These are phyloP conservation scores for Fistularia tabacaria DNA, from an alignment of 2,797 vertebrate species.

Conservation along the genomic window DNA sequence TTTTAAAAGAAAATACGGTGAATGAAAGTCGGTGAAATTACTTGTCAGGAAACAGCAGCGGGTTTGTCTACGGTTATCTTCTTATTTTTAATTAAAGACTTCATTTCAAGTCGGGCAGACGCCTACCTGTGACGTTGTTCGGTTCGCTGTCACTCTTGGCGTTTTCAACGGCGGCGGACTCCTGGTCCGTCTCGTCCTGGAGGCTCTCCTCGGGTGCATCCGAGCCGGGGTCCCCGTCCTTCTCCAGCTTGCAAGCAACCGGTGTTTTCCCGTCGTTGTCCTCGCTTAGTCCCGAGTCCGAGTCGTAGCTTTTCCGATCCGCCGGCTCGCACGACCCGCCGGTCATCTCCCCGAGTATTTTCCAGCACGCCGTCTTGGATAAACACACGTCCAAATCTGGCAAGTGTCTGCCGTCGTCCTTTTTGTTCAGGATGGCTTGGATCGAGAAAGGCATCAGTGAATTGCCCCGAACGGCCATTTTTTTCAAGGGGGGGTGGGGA, in stretches of 20 bases:
- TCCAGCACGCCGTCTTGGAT: slow-evolving; percentile 82
- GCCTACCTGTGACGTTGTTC: slow-evolving; percentile 79
- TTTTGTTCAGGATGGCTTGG: slow-evolving; percentile 94
- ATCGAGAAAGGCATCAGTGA: slow-evolving; percentile 94
- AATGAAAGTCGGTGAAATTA: no score
- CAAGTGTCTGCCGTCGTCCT: slow-evolving; percentile 79
- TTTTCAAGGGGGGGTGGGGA: slow-evolving; percentile 8
- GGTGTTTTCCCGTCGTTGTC: slow-evolving; percentile 79
- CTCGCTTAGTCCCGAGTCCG: slow-evolving; percentile 90
- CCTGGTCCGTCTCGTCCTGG: slow-evolving; percentile 78
- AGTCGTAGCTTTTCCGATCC: slow-evolving; percentile 83
- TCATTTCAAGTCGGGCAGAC: no score
- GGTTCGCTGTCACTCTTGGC: slow-evolving; percentile 86
- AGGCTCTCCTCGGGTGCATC: slow-evolving; percentile 72
- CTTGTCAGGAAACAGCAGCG: no score
- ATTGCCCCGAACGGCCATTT: slow-evolving; percentile 87
- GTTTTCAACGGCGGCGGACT: slow-evolving; percentile 77
- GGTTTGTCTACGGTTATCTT: no score
- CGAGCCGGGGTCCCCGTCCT: slow-evolving; percentile 62
- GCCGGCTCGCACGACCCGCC: slow-evolving; percentile 63
- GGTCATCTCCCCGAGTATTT: slow-evolving; percentile 83
- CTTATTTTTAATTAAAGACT: no score
- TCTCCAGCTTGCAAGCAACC: slow-evolving; percentile 61
- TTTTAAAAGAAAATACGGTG: no score
- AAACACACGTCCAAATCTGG: slow-evolving; percentile 80